These are phyloP conservation scores for Seriola dumerili DNA, from an alignment of 2,113 vertebrate species.

Conservation along the genomic window DNA sequence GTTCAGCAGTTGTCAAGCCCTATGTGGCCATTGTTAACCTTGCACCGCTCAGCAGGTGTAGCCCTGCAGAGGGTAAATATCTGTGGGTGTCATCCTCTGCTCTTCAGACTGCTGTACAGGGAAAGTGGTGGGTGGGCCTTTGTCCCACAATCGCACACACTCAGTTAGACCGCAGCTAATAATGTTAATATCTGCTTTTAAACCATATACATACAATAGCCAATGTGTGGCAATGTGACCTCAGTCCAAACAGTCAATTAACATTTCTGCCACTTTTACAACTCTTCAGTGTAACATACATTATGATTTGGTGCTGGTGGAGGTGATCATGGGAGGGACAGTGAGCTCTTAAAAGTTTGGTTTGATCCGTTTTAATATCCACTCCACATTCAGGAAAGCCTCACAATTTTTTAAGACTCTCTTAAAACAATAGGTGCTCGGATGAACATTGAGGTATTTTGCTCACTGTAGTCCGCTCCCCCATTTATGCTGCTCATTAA, in stretches of 20 bases:
- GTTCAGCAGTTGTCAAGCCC: constrained; percentile 72
- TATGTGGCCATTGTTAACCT: constrained; percentile 76
- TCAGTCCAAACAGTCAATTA: background rate
- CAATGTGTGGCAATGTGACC: background rate
- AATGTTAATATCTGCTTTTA: background rate
- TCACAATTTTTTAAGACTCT: too few species aligned
- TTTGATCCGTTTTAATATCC: too few species aligned
- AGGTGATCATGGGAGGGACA: background rate
- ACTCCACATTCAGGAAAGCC: too few species aligned
- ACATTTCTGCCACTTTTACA: background rate
- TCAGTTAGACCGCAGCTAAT: background rate
- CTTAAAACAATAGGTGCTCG: too few species aligned
- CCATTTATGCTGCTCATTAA: too few species aligned
- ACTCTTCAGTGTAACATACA: too few species aligned
- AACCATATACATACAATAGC: background rate
- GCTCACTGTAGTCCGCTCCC: too few species aligned
- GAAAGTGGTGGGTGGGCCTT: constrained; percentile 19
- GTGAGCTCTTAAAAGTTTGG: background rate
- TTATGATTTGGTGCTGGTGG: too few species aligned
- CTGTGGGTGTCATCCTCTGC: constrained; percentile 47
- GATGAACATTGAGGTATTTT: too few species aligned
- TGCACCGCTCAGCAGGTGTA: constrained; percentile 67
- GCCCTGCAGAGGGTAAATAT: constrained; percentile 43
- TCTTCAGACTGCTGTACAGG: constrained; percentile 4
- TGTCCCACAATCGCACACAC: constrained; percentile 22